Conservation (phyloP, 2,888 invertebrate genomes). For the Parascotia fuliginaria region DNA sequence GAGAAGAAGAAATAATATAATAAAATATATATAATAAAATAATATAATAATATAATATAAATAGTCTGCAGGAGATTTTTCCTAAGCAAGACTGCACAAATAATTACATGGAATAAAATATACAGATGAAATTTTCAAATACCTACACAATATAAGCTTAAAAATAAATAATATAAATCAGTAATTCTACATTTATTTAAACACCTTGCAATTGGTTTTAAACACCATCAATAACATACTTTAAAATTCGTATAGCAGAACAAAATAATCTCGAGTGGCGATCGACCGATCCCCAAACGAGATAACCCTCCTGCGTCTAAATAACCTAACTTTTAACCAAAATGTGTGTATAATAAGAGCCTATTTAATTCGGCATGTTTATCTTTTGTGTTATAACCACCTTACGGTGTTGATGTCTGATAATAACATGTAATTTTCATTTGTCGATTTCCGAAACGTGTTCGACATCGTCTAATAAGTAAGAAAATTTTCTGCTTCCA, state of each 20-base stretch:
- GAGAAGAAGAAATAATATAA: no score
- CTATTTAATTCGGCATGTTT: constrained; percentile 81
- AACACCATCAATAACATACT: constrained; percentile 44
- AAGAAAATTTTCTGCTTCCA: constrained; percentile 67
- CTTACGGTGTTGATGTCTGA: constrained; percentile 79
- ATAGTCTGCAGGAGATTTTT: no score
- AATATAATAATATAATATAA: no score
- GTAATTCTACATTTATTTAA: constrained; percentile 18
- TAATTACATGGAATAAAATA: no score
- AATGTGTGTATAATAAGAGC: constrained; percentile 78
- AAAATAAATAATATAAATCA: constrained; percentile 15
- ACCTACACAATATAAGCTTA: not conserved
- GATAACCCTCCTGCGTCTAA: constrained; percentile 73
- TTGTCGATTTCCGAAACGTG: constrained; percentile 78
- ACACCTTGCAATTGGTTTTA: constrained; percentile 47
- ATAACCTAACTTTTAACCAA: constrained; percentile 77
- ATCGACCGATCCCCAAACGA: constrained; percentile 64
- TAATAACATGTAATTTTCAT: constrained; percentile 83
- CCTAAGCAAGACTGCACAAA: no score
- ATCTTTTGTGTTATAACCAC: constrained; percentile 83
- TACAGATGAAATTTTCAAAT: no score
- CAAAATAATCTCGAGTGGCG: constrained; percentile 68
- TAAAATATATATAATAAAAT: no score
- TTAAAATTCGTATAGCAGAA: constrained; percentile 57
- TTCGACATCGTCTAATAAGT: constrained; percentile 75